Base-by-base conservation (phyloP, 2,888 invertebrate genomes). In the Drosophila seclusa region DNA sequence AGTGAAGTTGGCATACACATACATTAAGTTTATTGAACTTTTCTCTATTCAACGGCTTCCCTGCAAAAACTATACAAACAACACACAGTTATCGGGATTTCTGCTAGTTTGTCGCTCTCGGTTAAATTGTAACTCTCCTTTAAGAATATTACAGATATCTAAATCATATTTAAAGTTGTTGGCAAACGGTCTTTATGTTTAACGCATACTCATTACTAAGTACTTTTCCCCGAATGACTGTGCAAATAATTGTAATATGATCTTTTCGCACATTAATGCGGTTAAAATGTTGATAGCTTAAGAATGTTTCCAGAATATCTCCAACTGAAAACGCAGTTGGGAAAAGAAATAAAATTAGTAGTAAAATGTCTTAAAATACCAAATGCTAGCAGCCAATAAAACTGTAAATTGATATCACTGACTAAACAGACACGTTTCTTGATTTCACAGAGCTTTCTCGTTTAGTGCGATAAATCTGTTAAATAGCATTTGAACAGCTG, bases 381-480 rank as follows among this genome's bases (percentile, higher is more conserved):
- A 60, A 55, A 38, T 40, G 64, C 49, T 63, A 45, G 32, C 57
- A 57, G 54, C 52, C 55, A 49, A 70, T 85, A 70, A 88, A 57
- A 68, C 32, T 27, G 68, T 57, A 71, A 80, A 42, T 34, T 76
- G 82, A 78, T 82, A 87, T 68, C 62, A 66, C 78, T 54, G 50
- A 73, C 66, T 55, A 29, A 21, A 48, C 40, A 71, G 34, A 59
- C 49, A 27, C 55, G 67, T 65, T 84, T 70, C 64, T 38, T 62
- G 60, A 58, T 69, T 71, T 83, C 72, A 49, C 59, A 77, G 61
- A 67, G 87, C 71, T 89, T 83, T 89, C 84, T 69, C 58, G 57
- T 7, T 53, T 52, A 29, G 38, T 40, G 64, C 76, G 73, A 89
- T 83, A 89, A 89, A 82, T 83, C 83, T 87, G 66, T 34, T 68